phyloP scores from a whole-genome alignment of 2,113 vertebrate species.

The Hemibagrus wyckioides region DNA sequence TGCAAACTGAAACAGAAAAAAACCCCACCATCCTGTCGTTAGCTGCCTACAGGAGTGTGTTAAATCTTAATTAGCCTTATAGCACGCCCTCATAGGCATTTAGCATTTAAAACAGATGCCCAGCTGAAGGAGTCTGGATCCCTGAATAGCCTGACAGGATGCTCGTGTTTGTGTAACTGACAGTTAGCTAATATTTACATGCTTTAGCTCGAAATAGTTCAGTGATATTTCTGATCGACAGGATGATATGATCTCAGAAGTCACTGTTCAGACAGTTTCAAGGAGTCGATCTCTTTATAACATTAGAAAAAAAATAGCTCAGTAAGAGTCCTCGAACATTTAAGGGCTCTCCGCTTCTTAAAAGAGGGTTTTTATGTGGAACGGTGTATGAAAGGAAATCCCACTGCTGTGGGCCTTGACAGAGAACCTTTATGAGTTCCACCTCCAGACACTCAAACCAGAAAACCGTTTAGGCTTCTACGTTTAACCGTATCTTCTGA shows the following conservation, averaged over 20 bases:
- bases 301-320: not conserved
- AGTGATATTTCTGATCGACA: not conserved
- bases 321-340: not conserved
- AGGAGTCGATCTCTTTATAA: not conserved
- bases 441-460: not conserved
- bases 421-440: not conserved
- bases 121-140: not conserved
- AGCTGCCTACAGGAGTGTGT: slow-evolving; percentile 6
- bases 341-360: not conserved
- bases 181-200: not conserved
- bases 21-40: not conserved
- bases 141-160: not conserved
- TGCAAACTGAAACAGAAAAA: slow-evolving; percentile 5
- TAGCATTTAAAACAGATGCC: slow-evolving; percentile 13
- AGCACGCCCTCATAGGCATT: slow-evolving; percentile 6
- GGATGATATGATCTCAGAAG: not conserved
- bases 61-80: slow-evolving; percentile 23
- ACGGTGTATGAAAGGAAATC: not conserved
- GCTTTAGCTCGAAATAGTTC: not conserved
- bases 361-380: not conserved
- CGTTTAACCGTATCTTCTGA: not conserved
- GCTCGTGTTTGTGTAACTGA: not conserved
- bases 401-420: not conserved
- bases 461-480: not conserved
- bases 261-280: too few species aligned